These are phyloP conservation scores for Poecilus cupreus DNA, from an alignment of 2,888 invertebrate species.

Conservation along the genomic window DNA sequence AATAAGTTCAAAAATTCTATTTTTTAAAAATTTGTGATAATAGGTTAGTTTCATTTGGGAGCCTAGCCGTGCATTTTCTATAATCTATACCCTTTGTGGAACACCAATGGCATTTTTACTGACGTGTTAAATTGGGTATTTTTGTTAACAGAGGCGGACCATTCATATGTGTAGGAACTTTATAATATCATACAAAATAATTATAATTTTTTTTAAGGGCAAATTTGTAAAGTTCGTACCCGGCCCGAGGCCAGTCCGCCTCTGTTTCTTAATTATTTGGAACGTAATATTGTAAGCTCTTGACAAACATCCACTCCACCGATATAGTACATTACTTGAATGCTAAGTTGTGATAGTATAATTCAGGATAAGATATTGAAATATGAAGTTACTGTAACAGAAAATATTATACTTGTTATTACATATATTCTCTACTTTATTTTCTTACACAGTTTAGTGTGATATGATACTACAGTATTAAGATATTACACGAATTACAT, in stretches of 20 bases:
- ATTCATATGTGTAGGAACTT: neutral
- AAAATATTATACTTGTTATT: conserved; percentile 2
- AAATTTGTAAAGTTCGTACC: neutral
- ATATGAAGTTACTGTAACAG: neutral
- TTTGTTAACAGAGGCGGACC: conserved; percentile 7
- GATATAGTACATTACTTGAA: conserved; percentile 26
- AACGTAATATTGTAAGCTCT: neutral
- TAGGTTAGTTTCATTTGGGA: conserved; percentile 59
- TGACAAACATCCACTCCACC: conserved; percentile 11
- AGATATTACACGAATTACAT: conserved; percentile 34
- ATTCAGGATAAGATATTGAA: conserved; percentile 7
- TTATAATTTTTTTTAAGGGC: too few species aligned
- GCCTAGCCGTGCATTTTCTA: conserved; percentile 57
- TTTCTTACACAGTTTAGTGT: conserved; percentile 37
- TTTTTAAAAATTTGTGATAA: conserved; percentile 58
- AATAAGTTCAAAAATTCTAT: conserved; percentile 55
- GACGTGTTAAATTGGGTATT: conserved; percentile 14
- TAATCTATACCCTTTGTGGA: conserved; percentile 50
- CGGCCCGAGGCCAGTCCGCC: neutral
- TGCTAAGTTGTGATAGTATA: conserved; percentile 23
- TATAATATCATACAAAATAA: too few species aligned
- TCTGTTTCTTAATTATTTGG: neutral
- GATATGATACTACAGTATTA: conserved; percentile 50
- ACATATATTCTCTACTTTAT: conserved; percentile 26
- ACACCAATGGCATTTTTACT: conserved; percentile 52